Percentiles rank a stretch among this genome's conserved stretches.
Evolutionary conservation across 2,888 invertebrate genomes (phyloP).

Genomic region (Zaprionus bogoriensis): DNA sequence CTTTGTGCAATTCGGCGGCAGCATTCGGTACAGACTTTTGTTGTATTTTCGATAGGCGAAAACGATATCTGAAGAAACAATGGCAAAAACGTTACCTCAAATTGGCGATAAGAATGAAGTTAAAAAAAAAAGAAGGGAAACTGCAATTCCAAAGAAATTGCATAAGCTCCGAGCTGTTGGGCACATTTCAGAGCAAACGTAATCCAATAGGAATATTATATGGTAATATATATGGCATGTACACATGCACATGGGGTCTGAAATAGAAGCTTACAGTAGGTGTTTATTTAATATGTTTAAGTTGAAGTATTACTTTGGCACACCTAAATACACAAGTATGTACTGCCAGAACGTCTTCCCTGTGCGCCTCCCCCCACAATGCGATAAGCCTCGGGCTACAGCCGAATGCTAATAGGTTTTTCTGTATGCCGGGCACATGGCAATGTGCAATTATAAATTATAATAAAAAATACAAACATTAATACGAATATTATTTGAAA

Average conservation of each 20-base stretch:
- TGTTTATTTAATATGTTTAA: neutral
- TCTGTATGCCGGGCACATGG: constrained; percentile 47
- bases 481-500: constrained; percentile 18
- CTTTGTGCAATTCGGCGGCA: constrained; percentile 56
- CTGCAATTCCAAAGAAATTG: neutral
- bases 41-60: constrained; percentile 77
- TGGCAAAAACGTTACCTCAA: constrained; percentile 34
- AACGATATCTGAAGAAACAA: constrained; percentile 75
- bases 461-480: neutral
- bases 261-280: too few species aligned
- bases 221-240: too few species aligned
- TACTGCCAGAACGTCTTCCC: neutral
- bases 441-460: constrained; percentile 1
- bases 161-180: neutral
- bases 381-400: constrained; percentile 38
- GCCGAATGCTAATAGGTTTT: constrained; percentile 36
- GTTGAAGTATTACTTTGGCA: neutral
- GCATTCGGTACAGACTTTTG: constrained; percentile 65
- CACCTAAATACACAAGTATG: neutral
- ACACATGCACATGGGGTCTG: too few species aligned
- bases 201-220: neutral
- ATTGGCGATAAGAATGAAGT: constrained; percentile 40
- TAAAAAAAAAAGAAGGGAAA: constrained; percentile 2
- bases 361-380: neutral
- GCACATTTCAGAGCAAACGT: neutral